Conservation (phyloP, 2,888 invertebrate genomes). For the Leucoptera coffeella region DNA sequence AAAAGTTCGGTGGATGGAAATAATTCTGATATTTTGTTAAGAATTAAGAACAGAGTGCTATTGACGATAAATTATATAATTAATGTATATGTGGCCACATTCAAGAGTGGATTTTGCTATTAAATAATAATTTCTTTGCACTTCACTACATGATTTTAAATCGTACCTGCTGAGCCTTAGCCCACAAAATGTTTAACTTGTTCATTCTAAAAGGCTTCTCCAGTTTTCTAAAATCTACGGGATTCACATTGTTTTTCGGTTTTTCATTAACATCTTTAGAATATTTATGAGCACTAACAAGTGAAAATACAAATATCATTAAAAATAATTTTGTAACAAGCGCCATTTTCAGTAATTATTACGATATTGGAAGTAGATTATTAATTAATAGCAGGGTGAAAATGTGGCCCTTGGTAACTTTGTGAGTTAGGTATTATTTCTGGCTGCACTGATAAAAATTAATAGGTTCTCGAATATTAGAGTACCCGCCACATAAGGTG, state of each 20-base stretch:
- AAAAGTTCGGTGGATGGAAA: neutral
- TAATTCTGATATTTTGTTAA: neutral
- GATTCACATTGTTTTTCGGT: constrained; percentile 25
- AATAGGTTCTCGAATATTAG: no score
- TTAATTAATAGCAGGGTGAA: no score
- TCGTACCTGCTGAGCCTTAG: constrained; percentile 78
- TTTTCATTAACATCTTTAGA: constrained; percentile 52
- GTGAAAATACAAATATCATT: constrained; percentile 10
- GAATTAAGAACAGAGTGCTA: no score
- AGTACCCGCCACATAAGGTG: no score
- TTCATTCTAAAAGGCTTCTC: constrained; percentile 86
- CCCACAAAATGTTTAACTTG: constrained; percentile 84
- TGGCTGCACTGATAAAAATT: no score
- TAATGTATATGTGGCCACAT: no score
- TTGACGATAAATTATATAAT: no score
- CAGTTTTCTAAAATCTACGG: constrained; percentile 64
- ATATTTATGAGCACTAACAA: constrained; percentile 57
- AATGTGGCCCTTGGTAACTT: no score
- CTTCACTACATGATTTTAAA: neutral
- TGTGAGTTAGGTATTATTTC: no score
- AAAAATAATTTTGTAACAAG: constrained; percentile 3
- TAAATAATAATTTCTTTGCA: no score
- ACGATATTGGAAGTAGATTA: no score
- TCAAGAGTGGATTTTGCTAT: no score
- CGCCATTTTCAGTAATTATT: neutral